Base-by-base conservation (phyloP, 2,113 vertebrate genomes). In the Ivindomyrus marchei region DNA sequence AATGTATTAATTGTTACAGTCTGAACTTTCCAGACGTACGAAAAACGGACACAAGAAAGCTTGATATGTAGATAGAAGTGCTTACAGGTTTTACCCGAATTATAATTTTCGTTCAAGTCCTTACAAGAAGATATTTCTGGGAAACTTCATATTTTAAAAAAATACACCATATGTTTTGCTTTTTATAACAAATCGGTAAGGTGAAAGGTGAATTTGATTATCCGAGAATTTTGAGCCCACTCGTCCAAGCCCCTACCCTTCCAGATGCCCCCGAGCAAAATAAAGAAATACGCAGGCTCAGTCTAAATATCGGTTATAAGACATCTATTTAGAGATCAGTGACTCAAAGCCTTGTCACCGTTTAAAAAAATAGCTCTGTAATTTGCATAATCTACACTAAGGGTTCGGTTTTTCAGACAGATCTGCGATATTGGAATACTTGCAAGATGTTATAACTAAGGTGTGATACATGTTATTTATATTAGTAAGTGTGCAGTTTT, bases 241-340 rank as follows among this genome's bases (percentile, higher is more conserved):
- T 53, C 27, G 50, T 87, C 49, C n/a, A n/a, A 53, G 27, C 56
- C 85, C 39, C 8, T 24, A 36, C 1, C 85, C 85, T 24, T 6
- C 31, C 49, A 15, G 17, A 36, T 53, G 19, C 83, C 83, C 45
- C 45, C 83, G 19, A 45, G 83, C 13, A 53, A 39, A 87, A 87
- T 31, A 56, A 87, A 87, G 7, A 53, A 87, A 53, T 50, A 86
- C 46, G 13, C 50, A 87, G 31, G 27, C 85, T 87, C 50, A 31
- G 49, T 87, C 49, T 53, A 87, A 87, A 87, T 87, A 87, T 87
- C 50, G 24, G n/a, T 87, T 27, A 86, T 49, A 49, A 86, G 49
- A 53, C 49, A 87, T 56, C 85, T 52, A 53, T 87, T 87, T 87
- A 19, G 85, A 36, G 49, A 87, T 53, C 27, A 53, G 15, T 53